phyloP scores from a whole-genome alignment of 2,888 invertebrate genomes.

The Eledona agricola region DNA sequence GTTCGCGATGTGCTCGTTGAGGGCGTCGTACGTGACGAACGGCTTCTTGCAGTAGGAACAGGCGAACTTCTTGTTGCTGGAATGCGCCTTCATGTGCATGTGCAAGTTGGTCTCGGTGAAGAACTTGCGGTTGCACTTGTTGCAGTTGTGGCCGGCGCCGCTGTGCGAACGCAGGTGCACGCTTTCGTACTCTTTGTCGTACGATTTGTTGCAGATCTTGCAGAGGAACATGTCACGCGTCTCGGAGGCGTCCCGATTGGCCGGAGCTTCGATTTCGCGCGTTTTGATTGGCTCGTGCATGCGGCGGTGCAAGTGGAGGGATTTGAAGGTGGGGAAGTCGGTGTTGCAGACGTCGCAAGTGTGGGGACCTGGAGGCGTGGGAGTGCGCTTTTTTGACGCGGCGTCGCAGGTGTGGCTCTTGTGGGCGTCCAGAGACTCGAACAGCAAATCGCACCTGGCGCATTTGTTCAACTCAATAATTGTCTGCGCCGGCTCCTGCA shows the following conservation, averaged over 20 bases:
- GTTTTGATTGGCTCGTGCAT: constrained; percentile 77
- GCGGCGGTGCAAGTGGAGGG: constrained; percentile 73
- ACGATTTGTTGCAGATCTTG: constrained; percentile 65
- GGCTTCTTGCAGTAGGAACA: constrained; percentile 60
- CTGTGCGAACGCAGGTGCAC: constrained; percentile 76
- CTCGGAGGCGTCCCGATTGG: constrained; percentile 56
- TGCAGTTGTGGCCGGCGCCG: constrained; percentile 68
- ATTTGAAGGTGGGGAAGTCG: constrained; percentile 72
- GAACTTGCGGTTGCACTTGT: constrained; percentile 78
- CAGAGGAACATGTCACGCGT: constrained; percentile 55
- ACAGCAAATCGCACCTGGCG: constrained; percentile 63
- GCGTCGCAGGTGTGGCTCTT: too few species aligned
- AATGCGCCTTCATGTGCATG: constrained; percentile 80
- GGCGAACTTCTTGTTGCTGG: constrained; percentile 63
- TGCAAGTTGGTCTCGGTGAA: constrained; percentile 70
- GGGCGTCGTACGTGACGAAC: constrained; percentile 54
- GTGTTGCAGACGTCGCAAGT: constrained; percentile 75
- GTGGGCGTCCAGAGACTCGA: constrained; percentile 62
- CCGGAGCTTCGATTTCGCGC: constrained; percentile 65
- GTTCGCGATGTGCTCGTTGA: constrained; percentile 55
- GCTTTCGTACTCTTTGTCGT: constrained; percentile 64
- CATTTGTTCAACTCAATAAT: constrained; percentile 62
- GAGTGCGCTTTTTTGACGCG: too few species aligned
- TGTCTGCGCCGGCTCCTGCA: constrained; percentile 59
- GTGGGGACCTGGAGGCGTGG: constrained; percentile 58